Base-by-base conservation (phyloP, 1,140 invertebrate species). In the Epicauta chinensis region DNA sequence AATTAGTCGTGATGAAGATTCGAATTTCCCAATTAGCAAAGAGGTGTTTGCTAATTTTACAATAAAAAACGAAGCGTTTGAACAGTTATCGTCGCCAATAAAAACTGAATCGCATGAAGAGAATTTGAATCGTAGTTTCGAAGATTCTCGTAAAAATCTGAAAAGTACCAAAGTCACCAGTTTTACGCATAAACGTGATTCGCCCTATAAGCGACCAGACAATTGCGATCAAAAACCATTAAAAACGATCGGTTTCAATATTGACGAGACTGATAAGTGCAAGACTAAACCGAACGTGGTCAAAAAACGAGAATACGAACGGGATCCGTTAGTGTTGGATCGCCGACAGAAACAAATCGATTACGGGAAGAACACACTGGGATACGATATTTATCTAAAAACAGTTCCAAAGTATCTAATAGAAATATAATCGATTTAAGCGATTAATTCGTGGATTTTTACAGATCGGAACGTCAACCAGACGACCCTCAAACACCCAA, bases 291-390 rank as follows among this genome's bases (percentile, higher is more conserved):
- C 31, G 38, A 16, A 49, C 9, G 37, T 29, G n/a, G n/a, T n/a
- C n/a, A 63, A 55, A 56, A 12, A n/a, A 16, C 36, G 32, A 38
- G 79, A 83, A 57, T 68, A 80, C 56, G 90, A 94, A 73, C 82
- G 77, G 29, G 89, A 95, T 76, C 76, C 81, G 11, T 70, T 55
- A 13, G 71, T 89, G 7, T 67, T 97, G 51, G 69, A 78, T 29
- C 78, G 93, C 52, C 78, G 92, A 47, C 89, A 94, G 65, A 96
- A 95, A 71, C 89, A 94, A 72, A 92, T 97, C 68, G 90, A 95
- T 68, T 95, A 91, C 76, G 93, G 93, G 14, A 96, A 95, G 75
- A 94, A 93, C 66, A 96, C 92, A 9, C 71, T 84, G 53, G 90
- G 88, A 32, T 97, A 97, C 72, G 81, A 88, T 44, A 82, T 81